Conservation (phyloP, 2,113 vertebrate genomes). For the Gorilla gorilla region DNA sequence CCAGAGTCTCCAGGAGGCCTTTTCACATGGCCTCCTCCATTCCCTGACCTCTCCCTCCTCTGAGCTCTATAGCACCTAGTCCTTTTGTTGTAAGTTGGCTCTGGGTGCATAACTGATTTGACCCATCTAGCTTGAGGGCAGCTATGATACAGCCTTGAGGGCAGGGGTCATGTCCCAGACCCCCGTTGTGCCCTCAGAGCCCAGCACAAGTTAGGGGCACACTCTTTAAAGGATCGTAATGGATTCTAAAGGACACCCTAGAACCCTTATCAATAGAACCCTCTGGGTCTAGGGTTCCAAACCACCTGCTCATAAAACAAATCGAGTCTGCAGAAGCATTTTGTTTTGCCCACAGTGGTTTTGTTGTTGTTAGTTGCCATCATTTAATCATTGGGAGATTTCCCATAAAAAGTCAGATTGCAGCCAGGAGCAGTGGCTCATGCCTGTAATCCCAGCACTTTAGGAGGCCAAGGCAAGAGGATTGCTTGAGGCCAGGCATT, state of each 20-base stretch:
- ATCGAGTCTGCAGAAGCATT: neutral
- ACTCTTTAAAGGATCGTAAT: neutral
- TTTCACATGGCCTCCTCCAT: fast-evolving
- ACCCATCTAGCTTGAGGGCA: neutral
- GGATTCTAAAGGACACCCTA: neutral
- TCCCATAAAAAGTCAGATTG: neutral
- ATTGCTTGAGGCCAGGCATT: no score
- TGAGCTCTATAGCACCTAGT: fast-evolving
- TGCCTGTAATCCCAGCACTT: no score
- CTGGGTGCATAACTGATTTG: neutral
- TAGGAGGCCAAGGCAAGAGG: no score
- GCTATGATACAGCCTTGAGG: neutral
- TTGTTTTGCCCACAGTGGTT: neutral
- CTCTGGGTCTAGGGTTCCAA: neutral
- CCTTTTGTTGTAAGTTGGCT: neutral
- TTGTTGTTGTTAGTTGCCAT: neutral
- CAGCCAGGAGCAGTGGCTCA: no score
- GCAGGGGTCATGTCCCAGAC: neutral
- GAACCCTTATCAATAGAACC: neutral
- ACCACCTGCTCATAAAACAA: neutral
- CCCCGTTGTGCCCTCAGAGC: neutral
- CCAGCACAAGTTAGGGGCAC: neutral
- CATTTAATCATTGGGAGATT: neutral
- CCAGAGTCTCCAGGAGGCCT: neutral
- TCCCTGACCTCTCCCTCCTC: neutral